Base-by-base conservation (phyloP, 2,797 vertebrate genomes). In the Tapera naevia region DNA sequence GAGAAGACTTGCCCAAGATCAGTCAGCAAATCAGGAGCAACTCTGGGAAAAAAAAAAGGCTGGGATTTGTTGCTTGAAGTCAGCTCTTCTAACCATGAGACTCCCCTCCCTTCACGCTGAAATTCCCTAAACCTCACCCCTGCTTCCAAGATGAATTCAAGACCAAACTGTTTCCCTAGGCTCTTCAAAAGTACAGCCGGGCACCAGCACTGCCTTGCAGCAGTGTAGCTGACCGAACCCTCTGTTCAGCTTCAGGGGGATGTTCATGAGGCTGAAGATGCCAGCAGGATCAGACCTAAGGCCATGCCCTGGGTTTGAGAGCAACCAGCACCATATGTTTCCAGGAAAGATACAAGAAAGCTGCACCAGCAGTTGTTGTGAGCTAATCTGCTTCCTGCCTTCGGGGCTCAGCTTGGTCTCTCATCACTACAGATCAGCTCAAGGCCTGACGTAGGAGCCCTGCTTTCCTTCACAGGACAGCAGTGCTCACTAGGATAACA, bases 371-470 rank as follows among this genome's bases (percentile, higher is more conserved):
- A 65, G 69, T 25, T 69, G 65, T 28, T 82, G 79, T 70, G 61
- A 83, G 69, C 45, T 94, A 86, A 95, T 92, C 87, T 89, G 65
- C 65, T 89, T 80, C 65, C 46, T 92, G 13, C 33, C 23, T 46
- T 21, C 27, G 25, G 32, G 62, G 89, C 72, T 91, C 85, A 92
- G 33, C 85, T 86, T 46, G 37, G 72, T 74, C 30, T 48, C 58
- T 96, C 9, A 0, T 93, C 79, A 58, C 33, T 71, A 5, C 0
- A 0, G 69, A 91, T 93, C 75, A 74, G 75, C 82, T 89, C 87
- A 92, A 72, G 69, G 45, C 41, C 64, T 92, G 79, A 89, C 0
- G 1, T 51, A 48, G 48, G 21, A 82, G 21, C 48, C 28, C 25
- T 64, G 56, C 33, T 88, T 70, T 66, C 22, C n/a, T 43, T 71